Evolutionary conservation across 2,797 vertebrate genomes (phyloP).

Genomic region (Tachyglossus aculeatus): DNA sequence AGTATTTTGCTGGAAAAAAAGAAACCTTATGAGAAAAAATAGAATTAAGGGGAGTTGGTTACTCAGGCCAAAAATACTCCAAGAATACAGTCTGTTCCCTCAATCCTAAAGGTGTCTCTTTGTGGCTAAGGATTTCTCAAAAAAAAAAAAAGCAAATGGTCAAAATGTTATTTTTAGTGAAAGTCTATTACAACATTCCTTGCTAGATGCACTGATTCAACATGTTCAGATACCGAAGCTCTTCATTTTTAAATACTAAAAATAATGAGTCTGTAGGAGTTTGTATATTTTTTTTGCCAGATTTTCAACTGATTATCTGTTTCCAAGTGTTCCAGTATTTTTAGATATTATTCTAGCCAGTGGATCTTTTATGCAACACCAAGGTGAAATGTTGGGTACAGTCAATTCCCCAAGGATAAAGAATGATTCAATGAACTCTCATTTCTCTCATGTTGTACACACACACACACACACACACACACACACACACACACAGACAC

Average conservation of each 20-base stretch:
- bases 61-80: background rate
- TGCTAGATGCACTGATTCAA: slow-evolving; percentile 5
- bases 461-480: too few relatives aligned
- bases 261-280: slow-evolving; percentile 1
- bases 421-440: background rate
- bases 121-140: background rate
- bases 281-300: background rate
- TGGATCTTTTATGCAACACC: slow-evolving; percentile 11
- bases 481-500: too few relatives aligned
- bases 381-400: background rate
- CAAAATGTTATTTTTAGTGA: background rate
- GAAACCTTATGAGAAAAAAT: background rate
- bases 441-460: slow-evolving; percentile 1
- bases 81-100: background rate
- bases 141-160: slow-evolving; percentile 1
- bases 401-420: slow-evolving; percentile 16
- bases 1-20: background rate
- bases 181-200: background rate
- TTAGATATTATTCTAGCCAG: slow-evolving; percentile 2
- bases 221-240: background rate
- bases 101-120: background rate
- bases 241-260: slow-evolving; percentile 19
- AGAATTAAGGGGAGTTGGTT: background rate
- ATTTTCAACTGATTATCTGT: background rate
- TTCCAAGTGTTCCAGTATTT: background rate